A percentile compares a stretch with the other conserved stretches of the same genome.
phyloP scores from a whole-genome alignment of 2,113 vertebrate species.

The Nesoenas mayeri region DNA sequence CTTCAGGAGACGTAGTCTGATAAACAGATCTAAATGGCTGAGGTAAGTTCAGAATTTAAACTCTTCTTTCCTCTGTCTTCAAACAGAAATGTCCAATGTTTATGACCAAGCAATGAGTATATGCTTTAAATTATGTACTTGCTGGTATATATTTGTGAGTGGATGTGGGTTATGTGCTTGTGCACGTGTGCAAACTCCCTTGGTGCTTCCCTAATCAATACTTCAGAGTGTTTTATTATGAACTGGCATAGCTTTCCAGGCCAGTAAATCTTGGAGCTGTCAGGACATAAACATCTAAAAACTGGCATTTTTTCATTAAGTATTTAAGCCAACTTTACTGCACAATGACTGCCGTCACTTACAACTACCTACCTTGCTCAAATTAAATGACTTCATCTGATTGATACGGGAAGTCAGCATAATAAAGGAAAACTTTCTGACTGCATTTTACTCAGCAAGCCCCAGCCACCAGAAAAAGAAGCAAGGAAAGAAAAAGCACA shows the following conservation, averaged over 20 bases:
- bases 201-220: background rate
- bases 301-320: background rate
- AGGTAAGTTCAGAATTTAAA: constrained; percentile 16
- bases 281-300: constrained; percentile 12
- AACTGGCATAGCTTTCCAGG: background rate
- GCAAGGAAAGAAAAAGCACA: background rate
- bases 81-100: background rate
- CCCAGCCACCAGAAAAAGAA: background rate
- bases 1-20: background rate
- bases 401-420: background rate
- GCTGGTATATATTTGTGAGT: background rate
- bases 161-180: background rate
- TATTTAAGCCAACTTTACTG: background rate
- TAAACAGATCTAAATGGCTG: background rate
- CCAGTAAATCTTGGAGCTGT: background rate
- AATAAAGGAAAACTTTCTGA: constrained; percentile 7
- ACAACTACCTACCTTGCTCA: background rate
- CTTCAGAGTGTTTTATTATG: background rate
- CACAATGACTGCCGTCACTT: background rate
- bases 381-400: constrained; percentile 29
- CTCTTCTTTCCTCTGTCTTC: background rate
- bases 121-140: background rate
- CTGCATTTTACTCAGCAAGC: background rate
- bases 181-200: background rate
- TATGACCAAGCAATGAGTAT: background rate